Evolutionary conservation across 2,888 invertebrate species (phyloP).

Genomic region (Eupithecia insigniata): DNA sequence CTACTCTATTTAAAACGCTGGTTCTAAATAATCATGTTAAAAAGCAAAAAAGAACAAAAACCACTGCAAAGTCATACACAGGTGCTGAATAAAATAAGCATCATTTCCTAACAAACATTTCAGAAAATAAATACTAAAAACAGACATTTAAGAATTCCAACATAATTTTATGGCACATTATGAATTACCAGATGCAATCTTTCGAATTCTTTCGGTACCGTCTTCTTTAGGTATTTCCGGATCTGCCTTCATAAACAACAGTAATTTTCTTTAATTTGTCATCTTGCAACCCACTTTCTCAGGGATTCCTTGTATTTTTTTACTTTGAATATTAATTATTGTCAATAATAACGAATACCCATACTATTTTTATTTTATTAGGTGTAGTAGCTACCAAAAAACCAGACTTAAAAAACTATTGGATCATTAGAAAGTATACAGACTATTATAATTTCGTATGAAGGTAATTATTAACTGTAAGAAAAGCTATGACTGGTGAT

Average conservation of each 20-base stretch:
- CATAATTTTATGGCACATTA: conserved; percentile 39
- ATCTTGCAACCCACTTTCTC: conserved; percentile 43
- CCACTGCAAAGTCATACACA: neutral
- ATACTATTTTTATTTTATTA: neutral
- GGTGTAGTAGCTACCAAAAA: no score
- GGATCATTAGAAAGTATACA: no score
- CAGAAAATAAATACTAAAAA: conserved; percentile 16
- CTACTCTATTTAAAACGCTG: no score
- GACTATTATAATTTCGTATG: no score
- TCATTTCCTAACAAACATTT: neutral
- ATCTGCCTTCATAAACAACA: conserved; percentile 31
- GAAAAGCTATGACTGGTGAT: no score
- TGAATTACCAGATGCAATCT: conserved; percentile 41
- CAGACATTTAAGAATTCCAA: conserved; percentile 28
- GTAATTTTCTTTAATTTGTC: conserved; percentile 45
- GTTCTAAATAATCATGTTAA: no score
- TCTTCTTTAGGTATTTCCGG: conserved; percentile 40
- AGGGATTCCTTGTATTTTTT: conserved; percentile 30
- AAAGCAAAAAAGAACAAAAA: neutral
- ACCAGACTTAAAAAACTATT: no score
- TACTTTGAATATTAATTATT: conserved; percentile 3
- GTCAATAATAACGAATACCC: neutral
- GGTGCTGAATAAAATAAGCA: conserved; percentile 6
- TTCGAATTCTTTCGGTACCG: conserved; percentile 14
- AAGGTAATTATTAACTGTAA: no score